phyloP scores from a whole-genome alignment of 2,888 invertebrate genomes.

The Ichneumoninae sp. region DNA sequence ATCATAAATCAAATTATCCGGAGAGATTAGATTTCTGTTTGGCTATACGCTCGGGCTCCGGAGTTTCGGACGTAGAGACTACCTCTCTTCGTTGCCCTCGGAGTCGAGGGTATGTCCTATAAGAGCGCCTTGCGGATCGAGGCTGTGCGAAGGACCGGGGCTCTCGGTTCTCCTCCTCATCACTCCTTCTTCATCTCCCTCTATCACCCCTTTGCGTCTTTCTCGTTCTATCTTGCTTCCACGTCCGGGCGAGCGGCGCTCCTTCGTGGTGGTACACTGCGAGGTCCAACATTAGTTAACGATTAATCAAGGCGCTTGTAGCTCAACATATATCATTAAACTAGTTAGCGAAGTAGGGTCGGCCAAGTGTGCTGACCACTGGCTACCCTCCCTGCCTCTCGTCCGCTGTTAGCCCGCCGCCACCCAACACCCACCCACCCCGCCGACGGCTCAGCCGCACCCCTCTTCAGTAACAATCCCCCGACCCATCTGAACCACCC shows the following conservation, averaged over 20 bases:
- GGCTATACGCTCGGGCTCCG: slow-evolving; percentile 70
- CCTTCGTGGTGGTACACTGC: slow-evolving; percentile 79
- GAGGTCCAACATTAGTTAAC: slow-evolving; percentile 85
- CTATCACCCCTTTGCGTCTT: slow-evolving; percentile 67
- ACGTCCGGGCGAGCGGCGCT: slow-evolving; percentile 62
- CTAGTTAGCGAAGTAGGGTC: slow-evolving; percentile 85
- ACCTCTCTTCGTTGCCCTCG: slow-evolving; percentile 55
- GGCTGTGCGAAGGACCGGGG: slow-evolving; percentile 56
- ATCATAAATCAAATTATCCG: slow-evolving; percentile 83
- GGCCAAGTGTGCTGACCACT: slow-evolving; percentile 85
- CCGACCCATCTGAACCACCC: slow-evolving; percentile 70
- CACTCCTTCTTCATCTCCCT: slow-evolving; percentile 67
- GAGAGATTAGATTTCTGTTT: slow-evolving; percentile 83
- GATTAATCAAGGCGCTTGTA: slow-evolving; percentile 85
- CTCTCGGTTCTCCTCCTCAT: slow-evolving; percentile 68
- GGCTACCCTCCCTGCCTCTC: slow-evolving; percentile 75
- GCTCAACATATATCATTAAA: slow-evolving; percentile 85
- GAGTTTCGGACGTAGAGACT: slow-evolving; percentile 68
- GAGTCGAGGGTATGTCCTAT: slow-evolving; percentile 58
- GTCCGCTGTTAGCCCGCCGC: slow-evolving; percentile 55
- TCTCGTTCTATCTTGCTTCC: slow-evolving; percentile 63
- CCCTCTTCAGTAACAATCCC: slow-evolving; percentile 72
- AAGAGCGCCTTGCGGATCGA: slow-evolving; percentile 59
- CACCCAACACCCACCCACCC: slow-evolving; percentile 57
- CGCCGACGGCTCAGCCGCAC: slow-evolving; percentile 57